Evolutionary conservation across 2,888 invertebrate species (phyloP), one percentile per base, ranked within the genome.

Genomic region (Pseudococcus jackbeardsleyi): DNA sequence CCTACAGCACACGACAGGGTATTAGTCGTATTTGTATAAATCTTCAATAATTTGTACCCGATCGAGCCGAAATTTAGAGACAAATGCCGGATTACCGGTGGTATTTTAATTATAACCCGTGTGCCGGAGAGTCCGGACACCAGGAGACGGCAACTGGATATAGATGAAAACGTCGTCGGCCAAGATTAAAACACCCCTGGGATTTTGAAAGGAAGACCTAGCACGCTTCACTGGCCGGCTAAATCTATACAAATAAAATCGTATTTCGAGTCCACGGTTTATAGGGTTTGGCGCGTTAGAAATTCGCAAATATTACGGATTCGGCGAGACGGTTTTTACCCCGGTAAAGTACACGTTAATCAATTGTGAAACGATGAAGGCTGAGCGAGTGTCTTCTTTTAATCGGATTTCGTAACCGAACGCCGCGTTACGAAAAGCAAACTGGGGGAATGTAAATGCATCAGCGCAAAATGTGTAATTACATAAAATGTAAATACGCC

Each of bases 11-110:
- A 33, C 26, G 26, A 3, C 26, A 33, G 26, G 26, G 26, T 26
- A 72, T 26, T 72, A 72, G 33, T 17, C 12, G 33, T 33, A n/a
- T 72, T 72, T 72, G 33, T 72, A 59, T 72, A 72, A 72, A 72
- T 72, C 68, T 72, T 72, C 11, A 72, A 33, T 72, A 72, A 72
- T 72, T 72, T 12, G 68, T 33, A 33, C 68, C 68, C 33, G 68
- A 72, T 72, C 68, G 68, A 72, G 26, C 12, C 68, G 68, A 72
- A 72, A 72, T 72, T 33, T 33, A 12, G 68, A 72, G 68, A 72
- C 68, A 72, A 72, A 72, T 72, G 68, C 4, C 33, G 68, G 68
- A 72, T 72, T 72, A 72, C 68, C 12, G 26, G 26, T 72, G 26
- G 68, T 72, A 33, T 72, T 72, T 72, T 33, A 33, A 72, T 72